Evolutionary conservation across 2,888 invertebrate species (phyloP).

Genomic region (Athetis lepigone): DNA sequence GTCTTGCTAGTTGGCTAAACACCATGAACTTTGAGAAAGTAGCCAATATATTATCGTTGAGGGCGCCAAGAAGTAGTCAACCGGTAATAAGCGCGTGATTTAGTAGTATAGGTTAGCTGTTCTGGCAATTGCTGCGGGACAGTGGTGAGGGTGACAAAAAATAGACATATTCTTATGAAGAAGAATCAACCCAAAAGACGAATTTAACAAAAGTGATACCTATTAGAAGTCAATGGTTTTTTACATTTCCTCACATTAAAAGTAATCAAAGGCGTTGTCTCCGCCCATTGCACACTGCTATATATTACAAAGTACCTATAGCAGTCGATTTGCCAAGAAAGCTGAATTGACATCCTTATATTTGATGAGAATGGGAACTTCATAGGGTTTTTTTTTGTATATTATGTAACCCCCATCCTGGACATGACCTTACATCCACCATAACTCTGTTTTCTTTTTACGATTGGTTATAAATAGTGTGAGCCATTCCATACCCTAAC

Average conservation of each 20-base stretch:
- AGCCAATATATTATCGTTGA: slow-evolving; percentile 32
- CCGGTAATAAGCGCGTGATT: slow-evolving; percentile 34
- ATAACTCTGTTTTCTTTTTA: slow-evolving; percentile 22
- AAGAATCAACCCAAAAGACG: slow-evolving; percentile 5
- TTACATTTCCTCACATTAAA: not conserved
- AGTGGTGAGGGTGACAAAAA: too few relatives aligned
- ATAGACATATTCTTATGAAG: too few relatives aligned
- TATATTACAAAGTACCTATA: too few relatives aligned
- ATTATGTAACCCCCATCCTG: not conserved
- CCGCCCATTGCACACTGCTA: not conserved
- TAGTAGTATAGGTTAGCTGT: slow-evolving; percentile 1
- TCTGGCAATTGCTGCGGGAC: slow-evolving; percentile 1
- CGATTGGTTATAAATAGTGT: slow-evolving; percentile 12
- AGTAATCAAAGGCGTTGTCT: not conserved
- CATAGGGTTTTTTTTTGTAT: not conserved
- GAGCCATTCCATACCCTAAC: slow-evolving; percentile 12
- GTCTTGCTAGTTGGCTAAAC: slow-evolving; percentile 18
- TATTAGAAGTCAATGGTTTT: not conserved
- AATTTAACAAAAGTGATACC: not conserved
- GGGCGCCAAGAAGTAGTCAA: slow-evolving; percentile 44
- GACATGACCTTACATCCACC: slow-evolving; percentile 4
- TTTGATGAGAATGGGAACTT: not conserved
- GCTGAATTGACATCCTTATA: too few relatives aligned
- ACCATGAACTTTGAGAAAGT: slow-evolving; percentile 8
- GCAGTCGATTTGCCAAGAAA: too few relatives aligned